These are phyloP conservation scores for Psix sp. DNA, from an alignment of 1,140 invertebrate species.

Conservation along the genomic window DNA sequence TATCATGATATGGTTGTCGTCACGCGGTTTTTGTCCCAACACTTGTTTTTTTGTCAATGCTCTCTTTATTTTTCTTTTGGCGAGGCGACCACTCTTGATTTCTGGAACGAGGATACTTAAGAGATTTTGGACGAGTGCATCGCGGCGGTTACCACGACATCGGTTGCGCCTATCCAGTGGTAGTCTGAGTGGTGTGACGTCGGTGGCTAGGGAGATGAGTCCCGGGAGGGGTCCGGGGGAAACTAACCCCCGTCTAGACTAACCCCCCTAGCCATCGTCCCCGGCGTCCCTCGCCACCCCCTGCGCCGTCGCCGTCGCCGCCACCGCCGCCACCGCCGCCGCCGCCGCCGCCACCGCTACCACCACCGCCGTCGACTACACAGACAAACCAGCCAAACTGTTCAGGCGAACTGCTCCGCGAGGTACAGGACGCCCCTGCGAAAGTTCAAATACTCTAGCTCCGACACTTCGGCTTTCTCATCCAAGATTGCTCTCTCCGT, in stretches of 20 bases:
- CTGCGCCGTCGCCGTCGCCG: slow-evolving; percentile 7
- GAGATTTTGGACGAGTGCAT: slow-evolving; percentile 71
- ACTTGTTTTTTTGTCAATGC: slow-evolving; percentile 45
- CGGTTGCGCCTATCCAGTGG: slow-evolving; percentile 71
- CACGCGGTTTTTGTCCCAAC: slow-evolving; percentile 35
- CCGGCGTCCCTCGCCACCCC: slow-evolving; percentile 33
- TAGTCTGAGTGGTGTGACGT: slow-evolving; percentile 69
- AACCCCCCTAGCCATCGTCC: slow-evolving; percentile 50
- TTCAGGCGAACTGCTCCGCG: slow-evolving; percentile 70
- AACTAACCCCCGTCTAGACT: slow-evolving; percentile 71
- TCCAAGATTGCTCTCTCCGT: slow-evolving; percentile 55
- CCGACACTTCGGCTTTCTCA: slow-evolving; percentile 56
- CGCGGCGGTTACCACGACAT: slow-evolving; percentile 68
- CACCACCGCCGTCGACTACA: slow-evolving; percentile 14
- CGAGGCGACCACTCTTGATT: slow-evolving; percentile 50
- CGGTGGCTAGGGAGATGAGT: slow-evolving; percentile 62
- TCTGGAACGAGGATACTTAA: slow-evolving; percentile 62
- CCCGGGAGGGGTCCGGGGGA: slow-evolving; percentile 57
- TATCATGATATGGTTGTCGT: slow-evolving; percentile 16
- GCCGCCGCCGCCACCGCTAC: slow-evolving; percentile 20
- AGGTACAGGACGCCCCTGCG: slow-evolving; percentile 63
- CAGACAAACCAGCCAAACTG: slow-evolving; percentile 73
- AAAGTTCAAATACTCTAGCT: slow-evolving; percentile 75
- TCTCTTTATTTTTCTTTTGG: slow-evolving; percentile 52
- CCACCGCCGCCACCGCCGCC: slow-evolving; percentile 14